These are phyloP conservation scores for Cynoglossus semilaevis DNA, from an alignment of 2,113 vertebrate genomes.

Conservation along the genomic window DNA sequence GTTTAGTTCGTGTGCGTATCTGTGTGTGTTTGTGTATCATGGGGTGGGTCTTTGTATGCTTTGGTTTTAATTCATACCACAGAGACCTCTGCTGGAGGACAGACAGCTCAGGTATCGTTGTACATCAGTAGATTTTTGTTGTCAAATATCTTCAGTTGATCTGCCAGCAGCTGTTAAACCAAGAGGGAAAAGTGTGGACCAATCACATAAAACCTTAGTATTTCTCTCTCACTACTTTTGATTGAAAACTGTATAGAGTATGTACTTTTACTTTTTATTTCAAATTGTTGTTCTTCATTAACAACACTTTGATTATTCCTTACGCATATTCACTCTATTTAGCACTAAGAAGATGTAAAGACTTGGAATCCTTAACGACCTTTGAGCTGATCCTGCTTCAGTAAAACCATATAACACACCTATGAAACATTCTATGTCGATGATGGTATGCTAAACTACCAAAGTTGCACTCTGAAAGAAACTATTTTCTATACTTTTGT, in stretches of 20 bases:
- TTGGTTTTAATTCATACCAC: neutral
- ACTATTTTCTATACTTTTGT: slow-evolving; percentile 6
- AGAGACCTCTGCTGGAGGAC: slow-evolving; percentile 13
- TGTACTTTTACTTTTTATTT: too few species aligned
- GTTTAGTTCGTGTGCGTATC: neutral
- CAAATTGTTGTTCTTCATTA: too few species aligned
- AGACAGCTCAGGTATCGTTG: slow-evolving; percentile 23
- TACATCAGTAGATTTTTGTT: slow-evolving; percentile 34
- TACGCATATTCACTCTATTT: too few species aligned
- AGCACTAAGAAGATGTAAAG: neutral
- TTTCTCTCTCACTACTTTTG: slow-evolving; percentile 25
- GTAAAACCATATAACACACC: too few species aligned
- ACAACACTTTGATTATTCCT: too few species aligned
- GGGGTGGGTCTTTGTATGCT: neutral
- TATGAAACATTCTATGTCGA: neutral
- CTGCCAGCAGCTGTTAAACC: slow-evolving; percentile 46
- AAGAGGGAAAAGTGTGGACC: slow-evolving; percentile 33
- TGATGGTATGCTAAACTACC: neutral
- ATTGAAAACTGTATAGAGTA: too few species aligned
- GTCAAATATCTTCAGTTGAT: slow-evolving; percentile 28
- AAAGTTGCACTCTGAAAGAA: neutral
- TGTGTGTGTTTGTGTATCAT: neutral
- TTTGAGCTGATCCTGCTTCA: too few species aligned
- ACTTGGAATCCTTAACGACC: neutral
- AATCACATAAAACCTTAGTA: slow-evolving; percentile 1